Percentiles rank a stretch among this genome's conserved stretches.
These are phyloP conservation scores for Drosophila borealis DNA, from an alignment of 2,888 invertebrate species.

Conservation along the genomic window DNA sequence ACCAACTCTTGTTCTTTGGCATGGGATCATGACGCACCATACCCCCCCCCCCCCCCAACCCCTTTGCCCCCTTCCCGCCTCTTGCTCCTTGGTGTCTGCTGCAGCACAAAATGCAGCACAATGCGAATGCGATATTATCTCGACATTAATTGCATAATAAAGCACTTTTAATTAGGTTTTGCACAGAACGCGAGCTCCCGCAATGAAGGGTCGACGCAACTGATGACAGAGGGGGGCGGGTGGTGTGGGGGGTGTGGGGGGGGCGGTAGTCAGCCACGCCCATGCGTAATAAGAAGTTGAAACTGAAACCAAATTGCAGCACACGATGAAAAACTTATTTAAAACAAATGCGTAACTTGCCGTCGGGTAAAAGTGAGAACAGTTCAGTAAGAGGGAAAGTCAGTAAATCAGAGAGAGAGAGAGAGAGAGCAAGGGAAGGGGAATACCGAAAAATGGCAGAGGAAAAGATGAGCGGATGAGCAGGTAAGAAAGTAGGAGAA, in stretches of 20 bases:
- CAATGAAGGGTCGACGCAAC: conserved; percentile 25
- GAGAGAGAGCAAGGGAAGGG: too few relatives aligned
- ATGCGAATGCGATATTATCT: conserved; percentile 72
- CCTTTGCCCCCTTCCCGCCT: background rate
- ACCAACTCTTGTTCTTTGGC: too few relatives aligned
- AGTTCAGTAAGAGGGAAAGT: too few relatives aligned
- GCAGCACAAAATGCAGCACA: conserved; percentile 21
- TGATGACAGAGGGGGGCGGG: background rate
- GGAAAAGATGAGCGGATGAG: too few relatives aligned
- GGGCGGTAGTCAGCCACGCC: background rate
- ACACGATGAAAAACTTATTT: conserved; percentile 31
- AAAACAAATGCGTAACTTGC: background rate
- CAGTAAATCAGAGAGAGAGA: too few relatives aligned
- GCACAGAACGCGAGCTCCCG: conserved; percentile 29
- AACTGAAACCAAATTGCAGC: conserved; percentile 12
- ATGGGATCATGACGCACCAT: background rate
- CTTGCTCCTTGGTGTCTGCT: conserved; percentile 20
- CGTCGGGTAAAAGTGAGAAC: too few relatives aligned
- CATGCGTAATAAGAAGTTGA: conserved; percentile 24
- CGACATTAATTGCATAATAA: conserved; percentile 78
- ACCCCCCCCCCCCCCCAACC: too few relatives aligned
- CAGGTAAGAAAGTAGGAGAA: too few relatives aligned
- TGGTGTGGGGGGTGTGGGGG: background rate
- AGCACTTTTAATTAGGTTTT: conserved; percentile 79
- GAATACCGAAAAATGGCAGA: too few relatives aligned